Evolutionary conservation across 2,797 vertebrate genomes (phyloP), one percentile per base, ranked within the genome.

Genomic region (Denticeps clupeoides): DNA sequence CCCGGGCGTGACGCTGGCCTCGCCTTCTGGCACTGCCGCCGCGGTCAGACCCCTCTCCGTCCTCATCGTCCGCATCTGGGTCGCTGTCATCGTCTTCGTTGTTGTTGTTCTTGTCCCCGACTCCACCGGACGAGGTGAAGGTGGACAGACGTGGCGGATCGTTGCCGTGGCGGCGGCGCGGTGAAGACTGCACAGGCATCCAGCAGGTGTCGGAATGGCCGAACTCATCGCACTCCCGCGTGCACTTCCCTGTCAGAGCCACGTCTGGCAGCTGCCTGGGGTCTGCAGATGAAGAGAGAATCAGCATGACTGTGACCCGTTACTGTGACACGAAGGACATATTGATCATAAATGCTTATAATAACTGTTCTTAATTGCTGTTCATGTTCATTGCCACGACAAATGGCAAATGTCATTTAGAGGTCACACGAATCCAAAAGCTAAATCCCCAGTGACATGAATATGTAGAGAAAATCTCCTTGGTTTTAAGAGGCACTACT

Each of bases 121-220:
- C 82, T 56, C 93, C 91, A 47, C 91, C 87, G 0, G 91, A 87
- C 51, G 84, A 84, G 75, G 91, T 85, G 51, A 97, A 97, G 67
- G 91, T 96, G 47, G 92, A 93, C 56, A 97, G 90, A 70, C 89
- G 90, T 51, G 89, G 87, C 64, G 91, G 90, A 72, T 86, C 93
- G 1, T 76, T 79, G 51, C 72, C 77, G 2, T 80, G 78, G 41
- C 73, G 89, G 58, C 88, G 85, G 66, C 88, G 89, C 0, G 93
- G 89, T 3, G 91, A 93, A 18, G 83, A 82, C 35, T 86, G 91
- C 40, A 91, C 83, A 0, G 92, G 93, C 93, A 97, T 96, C 91
- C 92, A 97, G 71, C 93, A 97, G 59, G 93, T 90, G 73, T 97
- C 93, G 1, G 93, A 95, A 78, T 98, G 93, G 55, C 91, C 92